Evolutionary conservation across 2,113 vertebrate genomes (phyloP).

Genomic region (Antechinus stuartii): DNA sequence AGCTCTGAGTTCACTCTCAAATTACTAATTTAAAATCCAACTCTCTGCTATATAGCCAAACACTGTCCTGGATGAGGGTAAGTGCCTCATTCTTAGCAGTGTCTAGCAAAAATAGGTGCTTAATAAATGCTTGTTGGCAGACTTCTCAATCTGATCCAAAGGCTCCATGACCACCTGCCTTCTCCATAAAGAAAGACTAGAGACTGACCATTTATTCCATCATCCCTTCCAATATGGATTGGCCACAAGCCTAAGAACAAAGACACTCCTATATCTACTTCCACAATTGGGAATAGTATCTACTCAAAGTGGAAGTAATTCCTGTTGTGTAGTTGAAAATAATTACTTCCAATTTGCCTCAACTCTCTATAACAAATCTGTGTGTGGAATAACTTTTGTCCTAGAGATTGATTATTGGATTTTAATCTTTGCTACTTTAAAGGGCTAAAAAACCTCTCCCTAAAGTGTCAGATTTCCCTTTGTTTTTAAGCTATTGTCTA

Average conservation of each 20-base stretch:
- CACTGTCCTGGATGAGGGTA: not conserved
- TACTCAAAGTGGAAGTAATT: not conserved
- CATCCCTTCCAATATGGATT: not conserved
- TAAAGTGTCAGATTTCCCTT: not conserved
- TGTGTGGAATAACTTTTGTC: not conserved
- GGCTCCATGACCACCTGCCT: not conserved
- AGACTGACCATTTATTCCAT: not conserved
- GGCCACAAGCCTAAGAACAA: not conserved
- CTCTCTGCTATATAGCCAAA: not conserved
- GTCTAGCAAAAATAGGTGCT: not conserved
- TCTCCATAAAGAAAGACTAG: not conserved
- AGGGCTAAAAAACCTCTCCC: not conserved
- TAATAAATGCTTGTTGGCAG: not conserved
- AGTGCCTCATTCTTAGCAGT: not conserved
- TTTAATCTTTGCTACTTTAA: not conserved
- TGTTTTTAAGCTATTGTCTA: not conserved
- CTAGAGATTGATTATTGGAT: not conserved
- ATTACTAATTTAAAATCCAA: not conserved
- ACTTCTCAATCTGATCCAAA: not conserved
- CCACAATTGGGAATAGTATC: not conserved
- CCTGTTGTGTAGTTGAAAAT: not conserved
- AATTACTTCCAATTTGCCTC: not conserved
- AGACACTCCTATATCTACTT: not conserved
- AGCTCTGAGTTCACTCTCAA: not conserved
- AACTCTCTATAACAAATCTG: not conserved